phyloP scores from a whole-genome alignment of 1,140 invertebrate genomes.

The Portunus trituberculatus region DNA sequence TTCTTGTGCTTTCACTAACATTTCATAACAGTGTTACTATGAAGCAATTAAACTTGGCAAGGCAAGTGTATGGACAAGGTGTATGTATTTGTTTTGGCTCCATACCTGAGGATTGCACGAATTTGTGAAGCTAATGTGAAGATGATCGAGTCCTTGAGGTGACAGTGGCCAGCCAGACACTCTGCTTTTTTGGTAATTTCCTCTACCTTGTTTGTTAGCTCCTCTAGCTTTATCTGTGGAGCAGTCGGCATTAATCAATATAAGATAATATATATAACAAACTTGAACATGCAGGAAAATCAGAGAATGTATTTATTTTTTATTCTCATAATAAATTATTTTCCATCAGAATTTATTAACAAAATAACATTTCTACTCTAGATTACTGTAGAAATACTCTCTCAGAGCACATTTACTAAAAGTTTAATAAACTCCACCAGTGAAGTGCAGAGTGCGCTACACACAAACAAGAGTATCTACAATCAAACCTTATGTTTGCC shows the following conservation, averaged over 20 bases:
- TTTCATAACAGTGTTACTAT: not conserved
- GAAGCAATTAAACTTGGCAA: not conserved
- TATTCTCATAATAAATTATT: too few relatives aligned
- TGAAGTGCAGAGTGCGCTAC: too few relatives aligned
- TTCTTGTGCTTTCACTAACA: not conserved
- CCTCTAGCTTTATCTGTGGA: conserved; percentile 63
- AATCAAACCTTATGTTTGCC: conserved; percentile 69
- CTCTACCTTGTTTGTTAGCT: conserved; percentile 62
- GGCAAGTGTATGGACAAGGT: not conserved
- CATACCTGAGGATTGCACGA: conserved; percentile 72
- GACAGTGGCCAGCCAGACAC: conserved; percentile 35
- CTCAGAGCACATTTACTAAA: too few relatives aligned
- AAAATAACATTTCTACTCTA: too few relatives aligned
- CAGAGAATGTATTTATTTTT: too few relatives aligned
- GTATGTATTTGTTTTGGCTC: not conserved
- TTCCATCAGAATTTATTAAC: too few relatives aligned
- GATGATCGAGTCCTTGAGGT: conserved; percentile 75
- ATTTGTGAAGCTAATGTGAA: conserved; percentile 71
- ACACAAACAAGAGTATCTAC: not conserved
- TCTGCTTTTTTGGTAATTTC: conserved; percentile 64
- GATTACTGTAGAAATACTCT: too few relatives aligned
- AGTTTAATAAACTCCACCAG: too few relatives aligned
- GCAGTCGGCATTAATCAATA: not conserved
- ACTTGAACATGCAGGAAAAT: too few relatives aligned
- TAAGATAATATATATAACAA: too few relatives aligned